Percentiles rank a stretch among this genome's conserved stretches.
These are phyloP conservation scores for Macaria notata DNA, from an alignment of 2,888 invertebrate species.

Conservation along the genomic window DNA sequence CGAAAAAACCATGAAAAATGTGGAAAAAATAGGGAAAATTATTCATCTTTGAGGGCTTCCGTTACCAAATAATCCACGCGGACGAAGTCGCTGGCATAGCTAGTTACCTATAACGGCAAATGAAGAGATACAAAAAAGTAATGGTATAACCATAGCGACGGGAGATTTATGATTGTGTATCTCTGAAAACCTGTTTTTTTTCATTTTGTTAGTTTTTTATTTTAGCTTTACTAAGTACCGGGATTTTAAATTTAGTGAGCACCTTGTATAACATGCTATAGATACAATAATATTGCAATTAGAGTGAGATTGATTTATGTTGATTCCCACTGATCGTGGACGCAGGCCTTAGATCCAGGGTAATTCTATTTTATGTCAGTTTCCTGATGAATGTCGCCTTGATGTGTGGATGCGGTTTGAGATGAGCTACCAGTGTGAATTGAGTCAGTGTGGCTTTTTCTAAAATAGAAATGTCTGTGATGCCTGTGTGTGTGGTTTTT, in stretches of 20 bases:
- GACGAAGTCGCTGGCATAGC: too few relatives aligned
- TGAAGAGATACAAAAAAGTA: too few relatives aligned
- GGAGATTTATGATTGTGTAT: too few relatives aligned
- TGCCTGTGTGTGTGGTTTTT: too few relatives aligned
- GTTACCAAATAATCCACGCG: too few relatives aligned
- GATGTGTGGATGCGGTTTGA: conserved; percentile 48
- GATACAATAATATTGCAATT: conserved; percentile 53
- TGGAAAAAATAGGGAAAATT: too few relatives aligned
- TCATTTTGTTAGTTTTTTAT: too few relatives aligned
- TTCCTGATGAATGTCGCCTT: conserved; percentile 57
- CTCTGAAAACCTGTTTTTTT: too few relatives aligned
- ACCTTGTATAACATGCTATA: conserved; percentile 16
- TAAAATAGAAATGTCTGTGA: conserved; percentile 19
- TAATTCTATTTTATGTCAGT: conserved; percentile 72
- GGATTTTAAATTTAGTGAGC: neutral
- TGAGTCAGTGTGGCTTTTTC: conserved; percentile 50
- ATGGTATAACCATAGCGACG: too few relatives aligned
- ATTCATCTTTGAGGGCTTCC: too few relatives aligned
- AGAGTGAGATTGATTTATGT: conserved; percentile 78
- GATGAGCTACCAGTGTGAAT: conserved; percentile 48
- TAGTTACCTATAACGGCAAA: too few relatives aligned
- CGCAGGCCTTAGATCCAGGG: conserved; percentile 63
- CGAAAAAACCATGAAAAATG: too few relatives aligned
- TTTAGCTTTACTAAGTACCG: neutral
- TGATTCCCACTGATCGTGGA: conserved; percentile 73